Conservation (phyloP, 2,113 vertebrate genomes). For the Galbula dea region DNA sequence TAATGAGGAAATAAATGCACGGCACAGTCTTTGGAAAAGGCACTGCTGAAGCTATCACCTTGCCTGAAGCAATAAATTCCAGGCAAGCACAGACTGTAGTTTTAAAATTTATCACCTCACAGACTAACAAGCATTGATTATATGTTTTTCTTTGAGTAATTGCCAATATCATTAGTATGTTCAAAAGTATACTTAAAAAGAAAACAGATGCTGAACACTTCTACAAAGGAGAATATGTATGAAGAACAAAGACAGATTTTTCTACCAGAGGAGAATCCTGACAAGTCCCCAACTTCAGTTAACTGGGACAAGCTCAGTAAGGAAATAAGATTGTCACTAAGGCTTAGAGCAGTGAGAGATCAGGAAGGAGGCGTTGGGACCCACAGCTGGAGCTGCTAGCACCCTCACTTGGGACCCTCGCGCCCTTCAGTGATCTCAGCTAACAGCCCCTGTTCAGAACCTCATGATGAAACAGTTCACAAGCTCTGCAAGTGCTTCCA, state of each 20-base stretch:
- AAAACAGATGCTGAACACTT: neutral
- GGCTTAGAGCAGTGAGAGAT: neutral
- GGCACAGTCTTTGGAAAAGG: conserved; percentile 28
- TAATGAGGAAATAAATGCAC: conserved; percentile 73
- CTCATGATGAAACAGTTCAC: neutral
- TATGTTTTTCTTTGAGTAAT: conserved; percentile 55
- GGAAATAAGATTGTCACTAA: neutral
- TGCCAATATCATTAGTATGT: conserved; percentile 46
- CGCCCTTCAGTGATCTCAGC: neutral
- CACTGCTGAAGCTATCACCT: conserved; percentile 49
- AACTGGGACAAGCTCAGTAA: neutral
- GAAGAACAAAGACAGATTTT: neutral
- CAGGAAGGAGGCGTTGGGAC: neutral
- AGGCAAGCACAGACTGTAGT: conserved; percentile 15
- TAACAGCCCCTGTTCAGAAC: neutral
- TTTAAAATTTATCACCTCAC: conserved; percentile 27
- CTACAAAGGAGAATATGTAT: neutral
- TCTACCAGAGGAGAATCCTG: neutral
- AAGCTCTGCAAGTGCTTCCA: neutral
- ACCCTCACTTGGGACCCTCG: fast-evolving
- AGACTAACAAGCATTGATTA: conserved; percentile 55
- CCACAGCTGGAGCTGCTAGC: neutral
- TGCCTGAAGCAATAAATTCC: conserved; percentile 62
- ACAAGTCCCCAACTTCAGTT: neutral
- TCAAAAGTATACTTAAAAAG: conserved; percentile 25